phyloP scores from a whole-genome alignment of 2,113 vertebrate species.

The Beaufortia kweichowensis region DNA sequence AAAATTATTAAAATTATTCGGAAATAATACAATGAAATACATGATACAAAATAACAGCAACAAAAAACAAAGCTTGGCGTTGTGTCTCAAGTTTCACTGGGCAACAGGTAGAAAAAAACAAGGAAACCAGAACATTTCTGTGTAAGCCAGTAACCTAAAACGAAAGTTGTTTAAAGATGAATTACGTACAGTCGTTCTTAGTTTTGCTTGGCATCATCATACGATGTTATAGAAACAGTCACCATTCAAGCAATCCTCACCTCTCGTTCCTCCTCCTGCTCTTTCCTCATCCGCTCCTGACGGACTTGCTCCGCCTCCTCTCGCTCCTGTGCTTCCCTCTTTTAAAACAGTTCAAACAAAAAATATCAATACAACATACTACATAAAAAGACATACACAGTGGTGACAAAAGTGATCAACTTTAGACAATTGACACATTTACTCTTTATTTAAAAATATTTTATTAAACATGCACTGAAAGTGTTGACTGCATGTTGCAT shows the following conservation, averaged over 20 bases:
- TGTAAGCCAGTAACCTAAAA: not conserved
- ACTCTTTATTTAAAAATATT: too few species aligned
- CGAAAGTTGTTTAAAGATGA: not conserved
- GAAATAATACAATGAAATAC: not conserved
- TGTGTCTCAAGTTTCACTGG: not conserved
- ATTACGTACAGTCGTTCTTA: not conserved
- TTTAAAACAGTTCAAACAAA: constrained; percentile 8
- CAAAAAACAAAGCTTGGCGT: not conserved
- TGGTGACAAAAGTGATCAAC: too few species aligned
- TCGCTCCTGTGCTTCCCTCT: constrained; percentile 97
- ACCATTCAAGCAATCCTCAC: constrained; percentile 66
- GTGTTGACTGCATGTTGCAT: too few species aligned
- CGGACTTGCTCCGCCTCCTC: constrained; percentile 96
- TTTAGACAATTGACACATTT: too few species aligned
- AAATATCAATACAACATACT: not conserved
- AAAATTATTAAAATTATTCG: constrained; percentile 4
- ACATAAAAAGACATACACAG: too few species aligned
- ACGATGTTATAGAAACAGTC: constrained; percentile 16
- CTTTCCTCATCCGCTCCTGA: constrained; percentile 91
- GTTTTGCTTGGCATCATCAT: constrained; percentile 1
- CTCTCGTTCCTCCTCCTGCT: constrained; percentile 97
- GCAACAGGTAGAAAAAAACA: not conserved
- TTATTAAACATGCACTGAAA: too few species aligned
- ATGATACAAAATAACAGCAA: not conserved
- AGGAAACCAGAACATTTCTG: constrained; percentile 8